phyloP scores from a whole-genome alignment of 2,888 invertebrate genomes.

The Dynastes tityus region DNA sequence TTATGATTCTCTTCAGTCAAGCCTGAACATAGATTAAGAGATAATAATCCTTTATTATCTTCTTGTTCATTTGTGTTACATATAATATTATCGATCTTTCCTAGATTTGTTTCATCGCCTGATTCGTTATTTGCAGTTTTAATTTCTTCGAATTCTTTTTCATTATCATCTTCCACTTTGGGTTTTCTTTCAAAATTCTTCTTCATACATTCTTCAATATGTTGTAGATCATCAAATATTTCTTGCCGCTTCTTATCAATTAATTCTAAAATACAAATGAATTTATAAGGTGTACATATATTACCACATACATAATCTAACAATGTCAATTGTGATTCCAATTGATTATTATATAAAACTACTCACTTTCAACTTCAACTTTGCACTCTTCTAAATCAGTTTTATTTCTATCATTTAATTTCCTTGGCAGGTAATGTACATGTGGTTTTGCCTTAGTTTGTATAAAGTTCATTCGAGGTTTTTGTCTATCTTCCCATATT shows the following conservation, averaged over 20 bases:
- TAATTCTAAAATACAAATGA: slow-evolving; percentile 71
- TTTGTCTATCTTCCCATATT: slow-evolving; percentile 88
- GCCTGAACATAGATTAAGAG: slow-evolving; percentile 1
- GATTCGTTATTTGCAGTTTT: slow-evolving; percentile 22
- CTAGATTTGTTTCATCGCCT: slow-evolving; percentile 26
- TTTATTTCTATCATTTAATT: slow-evolving; percentile 80
- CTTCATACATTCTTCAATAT: slow-evolving; percentile 75
- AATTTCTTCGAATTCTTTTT: slow-evolving; percentile 29
- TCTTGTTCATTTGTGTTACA: slow-evolving; percentile 4
- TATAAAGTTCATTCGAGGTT: slow-evolving; percentile 86
- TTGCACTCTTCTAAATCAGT: slow-evolving; percentile 79
- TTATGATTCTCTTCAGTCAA: slow-evolving; percentile 10
- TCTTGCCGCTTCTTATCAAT: slow-evolving; percentile 77
- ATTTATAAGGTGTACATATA: too few species aligned
- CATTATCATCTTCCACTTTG: slow-evolving; percentile 57
- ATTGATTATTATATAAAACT: slow-evolving; percentile 40
- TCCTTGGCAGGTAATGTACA: slow-evolving; percentile 90
- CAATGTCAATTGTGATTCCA: slow-evolving; percentile 74
- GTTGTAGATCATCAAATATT: slow-evolving; percentile 77
- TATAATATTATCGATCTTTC: neutral
- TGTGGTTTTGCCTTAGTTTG: slow-evolving; percentile 89
- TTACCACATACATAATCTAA: too few species aligned
- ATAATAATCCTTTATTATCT: slow-evolving; percentile 4
- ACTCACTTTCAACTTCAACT: slow-evolving; percentile 78
- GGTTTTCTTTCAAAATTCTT: slow-evolving; percentile 65